Conservation (phyloP, 2,113 vertebrate species). For the Salvelinus sp. region DNA sequence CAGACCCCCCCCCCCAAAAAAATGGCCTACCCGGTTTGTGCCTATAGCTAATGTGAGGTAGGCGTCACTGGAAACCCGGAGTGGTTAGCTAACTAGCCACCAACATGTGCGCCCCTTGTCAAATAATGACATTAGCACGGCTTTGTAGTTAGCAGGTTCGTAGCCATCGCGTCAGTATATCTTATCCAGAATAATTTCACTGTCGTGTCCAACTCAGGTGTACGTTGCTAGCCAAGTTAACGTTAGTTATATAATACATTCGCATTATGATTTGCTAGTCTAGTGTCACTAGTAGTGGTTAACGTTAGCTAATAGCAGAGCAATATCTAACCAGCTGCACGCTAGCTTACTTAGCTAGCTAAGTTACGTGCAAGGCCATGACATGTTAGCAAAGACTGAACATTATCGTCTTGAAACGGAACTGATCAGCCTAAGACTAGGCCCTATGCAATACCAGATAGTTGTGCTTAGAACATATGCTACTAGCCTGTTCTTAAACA, state of each 20-base stretch:
- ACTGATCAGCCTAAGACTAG: no score
- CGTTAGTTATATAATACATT: no score
- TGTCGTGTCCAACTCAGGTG: neutral
- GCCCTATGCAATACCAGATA: no score
- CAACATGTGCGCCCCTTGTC: slow-evolving; percentile 29
- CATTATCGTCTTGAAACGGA: no score
- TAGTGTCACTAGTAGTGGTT: no score
- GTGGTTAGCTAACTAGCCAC: neutral
- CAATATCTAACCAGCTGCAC: neutral
- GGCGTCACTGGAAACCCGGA: neutral
- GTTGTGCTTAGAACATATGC: no score
- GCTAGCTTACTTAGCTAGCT: neutral
- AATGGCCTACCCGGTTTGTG: neutral
- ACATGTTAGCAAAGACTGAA: neutral
- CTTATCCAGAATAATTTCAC: no score
- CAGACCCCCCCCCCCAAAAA: neutral
- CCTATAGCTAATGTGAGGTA: neutral
- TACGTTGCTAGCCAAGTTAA: neutral
- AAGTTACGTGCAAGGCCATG: neutral
- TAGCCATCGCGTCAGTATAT: no score
- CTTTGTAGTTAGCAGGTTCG: no score
- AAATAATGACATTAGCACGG: neutral
- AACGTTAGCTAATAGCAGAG: neutral
- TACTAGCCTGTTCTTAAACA: no score
- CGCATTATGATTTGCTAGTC: no score